A percentile compares a stretch with the other conserved stretches of the same genome.
Conservation (phyloP, 2,888 invertebrate species). For the Megastigmus dorsalis region DNA sequence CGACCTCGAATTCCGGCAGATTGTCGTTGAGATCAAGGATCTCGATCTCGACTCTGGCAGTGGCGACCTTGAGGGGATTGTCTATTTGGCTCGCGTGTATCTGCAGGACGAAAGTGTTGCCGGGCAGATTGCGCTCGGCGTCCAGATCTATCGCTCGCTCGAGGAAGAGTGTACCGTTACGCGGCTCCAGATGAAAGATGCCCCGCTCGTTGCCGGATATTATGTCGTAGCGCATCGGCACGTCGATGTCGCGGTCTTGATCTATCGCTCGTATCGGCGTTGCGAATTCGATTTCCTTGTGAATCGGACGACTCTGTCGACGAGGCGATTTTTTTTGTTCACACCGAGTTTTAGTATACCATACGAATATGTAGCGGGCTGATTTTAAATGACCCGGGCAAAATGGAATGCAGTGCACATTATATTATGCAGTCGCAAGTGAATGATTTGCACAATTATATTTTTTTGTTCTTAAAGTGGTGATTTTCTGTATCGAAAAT, state of each 20-base stretch:
- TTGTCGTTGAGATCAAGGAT: conserved; percentile 89
- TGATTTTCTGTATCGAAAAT: too few relatives aligned
- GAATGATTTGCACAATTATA: too few relatives aligned
- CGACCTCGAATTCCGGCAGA: conserved; percentile 90
- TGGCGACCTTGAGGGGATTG: conserved; percentile 84
- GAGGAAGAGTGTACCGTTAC: conserved; percentile 85
- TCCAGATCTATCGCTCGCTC: conserved; percentile 90
- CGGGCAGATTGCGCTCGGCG: conserved; percentile 81
- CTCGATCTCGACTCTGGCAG: conserved; percentile 84
- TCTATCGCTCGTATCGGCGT: conserved; percentile 86
- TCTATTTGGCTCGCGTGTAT: conserved; percentile 88
- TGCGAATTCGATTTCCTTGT: conserved; percentile 82
- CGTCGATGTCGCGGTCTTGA: conserved; percentile 85
- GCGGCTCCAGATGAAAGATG: conserved; percentile 83
- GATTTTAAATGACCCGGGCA: too few relatives aligned
- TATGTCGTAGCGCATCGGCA: conserved; percentile 85
- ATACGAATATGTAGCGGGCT: too few relatives aligned
- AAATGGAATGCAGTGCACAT: too few relatives aligned
- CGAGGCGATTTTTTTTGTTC: conserved; percentile 19
- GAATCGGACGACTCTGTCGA: conserved; percentile 75
- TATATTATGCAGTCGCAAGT: too few relatives aligned
- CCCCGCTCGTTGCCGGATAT: conserved; percentile 87
- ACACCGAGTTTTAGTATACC: too few relatives aligned
- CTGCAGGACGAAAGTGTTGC: conserved; percentile 86
- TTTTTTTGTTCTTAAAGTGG: too few relatives aligned